These are phyloP conservation scores for Brotogeris chrysoptera DNA, from an alignment of 2,797 vertebrate genomes.

Conservation along the genomic window DNA sequence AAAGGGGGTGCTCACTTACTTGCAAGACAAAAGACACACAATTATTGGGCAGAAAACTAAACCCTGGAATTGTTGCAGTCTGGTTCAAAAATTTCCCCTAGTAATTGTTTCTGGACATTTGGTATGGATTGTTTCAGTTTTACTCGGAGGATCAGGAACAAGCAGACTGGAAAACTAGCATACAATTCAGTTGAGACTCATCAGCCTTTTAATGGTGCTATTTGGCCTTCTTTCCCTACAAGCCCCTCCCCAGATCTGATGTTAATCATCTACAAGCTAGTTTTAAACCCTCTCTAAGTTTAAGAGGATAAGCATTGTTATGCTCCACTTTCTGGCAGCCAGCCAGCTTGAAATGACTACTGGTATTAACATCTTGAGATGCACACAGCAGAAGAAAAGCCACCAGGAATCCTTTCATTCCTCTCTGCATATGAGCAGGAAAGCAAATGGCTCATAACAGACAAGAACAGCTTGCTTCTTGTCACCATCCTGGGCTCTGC, in stretches of 20 bases:
- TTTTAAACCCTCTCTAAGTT: constrained; percentile 25
- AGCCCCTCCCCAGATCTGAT: not conserved
- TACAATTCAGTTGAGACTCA: not conserved
- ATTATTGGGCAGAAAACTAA: not conserved
- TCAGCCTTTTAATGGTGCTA: not conserved
- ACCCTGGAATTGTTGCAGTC: not conserved
- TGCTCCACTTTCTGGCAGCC: not conserved
- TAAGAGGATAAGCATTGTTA: constrained; percentile 34
- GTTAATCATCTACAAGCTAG: not conserved
- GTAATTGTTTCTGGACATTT: not conserved
- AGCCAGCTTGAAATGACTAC: constrained; percentile 43
- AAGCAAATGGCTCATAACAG: not conserved
- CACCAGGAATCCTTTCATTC: constrained; percentile 20
- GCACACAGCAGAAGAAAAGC: constrained; percentile 11
- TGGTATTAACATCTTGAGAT: constrained; percentile 7
- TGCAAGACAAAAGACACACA: not conserved
- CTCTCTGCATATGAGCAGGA: not conserved
- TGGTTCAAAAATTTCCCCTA: not conserved
- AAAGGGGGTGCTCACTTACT: not conserved
- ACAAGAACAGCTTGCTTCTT: not conserved
- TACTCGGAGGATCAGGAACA: not conserved
- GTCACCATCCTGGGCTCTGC: not conserved
- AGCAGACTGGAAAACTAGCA: not conserved
- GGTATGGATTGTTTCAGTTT: not conserved
- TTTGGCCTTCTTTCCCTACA: not conserved